Evolutionary conservation across 2,113 vertebrate genomes (phyloP), one percentile per base, ranked within the genome.

Genomic region (Cottus gobio): DNA sequence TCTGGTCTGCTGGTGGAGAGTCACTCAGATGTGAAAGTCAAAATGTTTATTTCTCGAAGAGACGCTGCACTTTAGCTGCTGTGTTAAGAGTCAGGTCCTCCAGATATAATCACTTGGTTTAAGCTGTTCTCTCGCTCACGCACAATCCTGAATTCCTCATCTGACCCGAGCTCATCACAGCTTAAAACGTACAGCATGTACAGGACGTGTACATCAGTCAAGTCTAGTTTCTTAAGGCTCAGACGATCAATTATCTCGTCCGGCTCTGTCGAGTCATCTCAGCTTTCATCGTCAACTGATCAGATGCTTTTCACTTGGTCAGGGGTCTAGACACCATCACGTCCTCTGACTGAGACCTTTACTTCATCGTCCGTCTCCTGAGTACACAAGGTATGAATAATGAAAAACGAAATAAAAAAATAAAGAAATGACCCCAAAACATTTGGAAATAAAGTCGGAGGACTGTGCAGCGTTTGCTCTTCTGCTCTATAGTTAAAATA

Each of bases 191-290:
- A 30, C 31, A 65, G n/a, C 50, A 20, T 8, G 37, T 36, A 22
- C 15, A n/a, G 18, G 13, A 16, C 30, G 9, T n/a, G 26, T 10
- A 71, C n/a, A 69, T 66, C 8, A 36, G 18, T 36, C 74, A 24
- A 4, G 36, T 71, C 12, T 30, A 3, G 7, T 56, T 69, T 69
- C 0, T 54, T 26, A 12, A 5, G 46, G 3, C 46, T 56, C 24
- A 37, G 37, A 11, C 15, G 4, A 57, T 72, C n/a, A 63, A 57
- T 68, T 10, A 62, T 26, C 34, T 46, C 0, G 26, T 66, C 64
- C 22, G 7, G 44, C 64, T 57, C 57, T 52, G 44, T 30, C 67
- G 70, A 78, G 57, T 82, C 84, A 70, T 71, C 58, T n/a, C 37
- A 16, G 39, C 18, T 10, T 4, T 48, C 46, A 9, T 36, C 16